Percentiles rank a stretch among this genome's conserved stretches.
These are phyloP conservation scores for Nyctereutes procyonoides DNA, from an alignment of 2,113 vertebrate species.

Conservation along the genomic window DNA sequence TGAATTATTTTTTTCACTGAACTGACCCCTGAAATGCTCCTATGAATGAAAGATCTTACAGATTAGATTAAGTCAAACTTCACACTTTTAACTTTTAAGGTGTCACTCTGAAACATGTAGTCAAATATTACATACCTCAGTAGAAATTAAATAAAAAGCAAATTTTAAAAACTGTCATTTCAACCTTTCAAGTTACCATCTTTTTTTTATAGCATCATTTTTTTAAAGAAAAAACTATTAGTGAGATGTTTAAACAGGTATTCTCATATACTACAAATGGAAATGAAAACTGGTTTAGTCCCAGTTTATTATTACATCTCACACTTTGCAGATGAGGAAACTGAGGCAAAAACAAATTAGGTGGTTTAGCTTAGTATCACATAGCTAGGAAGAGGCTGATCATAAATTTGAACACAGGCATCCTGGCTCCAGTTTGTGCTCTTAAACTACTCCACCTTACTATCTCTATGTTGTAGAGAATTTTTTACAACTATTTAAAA, in stretches of 20 bases:
- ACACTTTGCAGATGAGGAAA: not conserved
- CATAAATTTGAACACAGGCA: not conserved
- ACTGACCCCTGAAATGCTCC: not conserved
- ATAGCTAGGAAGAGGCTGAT: not conserved
- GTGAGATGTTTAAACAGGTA: not conserved
- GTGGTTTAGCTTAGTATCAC: not conserved
- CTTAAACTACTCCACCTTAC: not conserved
- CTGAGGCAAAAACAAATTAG: not conserved
- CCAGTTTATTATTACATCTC: not conserved
- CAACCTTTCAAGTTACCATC: not conserved
- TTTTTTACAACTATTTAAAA: not conserved
- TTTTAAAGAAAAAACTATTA: not conserved
- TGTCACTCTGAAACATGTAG: not conserved
- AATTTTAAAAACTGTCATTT: not conserved
- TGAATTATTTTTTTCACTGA: not conserved
- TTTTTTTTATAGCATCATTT: not conserved
- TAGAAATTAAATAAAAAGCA: not conserved
- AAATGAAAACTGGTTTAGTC: constrained; percentile 26
- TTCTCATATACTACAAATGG: not conserved
- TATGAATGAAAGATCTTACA: not conserved
- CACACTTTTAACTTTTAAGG: not conserved
- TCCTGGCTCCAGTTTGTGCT: not conserved
- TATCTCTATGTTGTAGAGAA: not conserved
- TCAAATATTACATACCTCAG: not conserved
- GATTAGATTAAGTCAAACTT: not conserved